Evolutionary conservation across 2,888 invertebrate species (phyloP).

Genomic region (Rutpela maculata): DNA sequence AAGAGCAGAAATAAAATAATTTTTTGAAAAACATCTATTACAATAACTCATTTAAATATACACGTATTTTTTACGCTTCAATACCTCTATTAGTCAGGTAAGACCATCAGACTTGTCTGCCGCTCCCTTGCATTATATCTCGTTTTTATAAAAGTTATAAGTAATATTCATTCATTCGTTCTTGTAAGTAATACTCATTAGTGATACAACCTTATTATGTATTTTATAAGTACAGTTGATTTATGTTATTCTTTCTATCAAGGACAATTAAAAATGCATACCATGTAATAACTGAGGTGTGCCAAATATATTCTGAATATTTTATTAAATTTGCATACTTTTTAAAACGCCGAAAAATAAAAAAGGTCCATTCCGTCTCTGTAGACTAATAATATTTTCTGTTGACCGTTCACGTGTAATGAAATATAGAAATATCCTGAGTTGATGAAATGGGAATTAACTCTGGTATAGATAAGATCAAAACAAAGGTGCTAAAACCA

Average conservation of each 20-base stretch:
- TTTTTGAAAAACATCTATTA: too few relatives aligned
- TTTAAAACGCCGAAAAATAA: not conserved
- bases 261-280: conserved; percentile 1
- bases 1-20: too few relatives aligned
- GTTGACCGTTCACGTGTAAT: not conserved
- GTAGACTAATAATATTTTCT: not conserved
- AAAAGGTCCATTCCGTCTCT: not conserved
- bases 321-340: not conserved
- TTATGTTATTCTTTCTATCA: not conserved
- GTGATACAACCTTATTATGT: not conserved
- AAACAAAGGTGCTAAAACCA: conserved; percentile 7
- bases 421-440: too few relatives aligned
- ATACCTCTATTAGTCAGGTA: not conserved
- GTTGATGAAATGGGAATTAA: not conserved
- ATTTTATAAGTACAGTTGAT: not conserved
- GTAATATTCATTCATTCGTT: not conserved
- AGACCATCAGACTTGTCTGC: not conserved
- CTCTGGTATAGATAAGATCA: not conserved
- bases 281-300: not conserved
- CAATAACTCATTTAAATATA: too few relatives aligned
- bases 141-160: too few relatives aligned
- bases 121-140: not conserved
- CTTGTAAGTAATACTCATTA: not conserved
- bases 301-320: not conserved
- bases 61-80: not conserved